Conservation (phyloP, 2,888 invertebrate species). For the Melanargia galathea region DNA sequence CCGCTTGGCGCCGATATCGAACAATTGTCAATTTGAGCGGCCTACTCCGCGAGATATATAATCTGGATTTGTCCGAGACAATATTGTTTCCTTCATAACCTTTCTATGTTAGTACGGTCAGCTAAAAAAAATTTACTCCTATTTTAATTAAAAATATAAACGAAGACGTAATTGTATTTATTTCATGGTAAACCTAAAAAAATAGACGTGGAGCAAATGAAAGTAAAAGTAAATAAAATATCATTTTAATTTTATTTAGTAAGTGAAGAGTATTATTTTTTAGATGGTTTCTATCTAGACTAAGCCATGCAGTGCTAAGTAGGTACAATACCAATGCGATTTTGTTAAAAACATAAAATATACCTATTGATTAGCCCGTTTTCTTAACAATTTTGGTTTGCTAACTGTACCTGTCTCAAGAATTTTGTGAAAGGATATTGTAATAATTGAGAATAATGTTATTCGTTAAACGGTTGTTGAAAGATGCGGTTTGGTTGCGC, state of each 20-base stretch:
- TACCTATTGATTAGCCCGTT: background rate
- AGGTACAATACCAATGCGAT: too few relatives aligned
- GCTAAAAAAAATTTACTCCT: background rate
- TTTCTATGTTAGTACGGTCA: conserved; percentile 20
- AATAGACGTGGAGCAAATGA: too few relatives aligned
- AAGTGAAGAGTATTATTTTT: too few relatives aligned
- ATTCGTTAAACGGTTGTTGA: conserved; percentile 39
- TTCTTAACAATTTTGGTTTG: background rate
- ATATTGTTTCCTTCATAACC: conserved; percentile 24
- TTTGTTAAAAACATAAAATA: too few relatives aligned
- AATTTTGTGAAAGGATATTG: conserved; percentile 39
- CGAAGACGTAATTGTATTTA: too few relatives aligned
- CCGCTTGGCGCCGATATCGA: conserved; percentile 43
- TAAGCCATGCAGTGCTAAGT: too few relatives aligned
- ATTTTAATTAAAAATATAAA: too few relatives aligned
- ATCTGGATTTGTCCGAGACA: conserved; percentile 31
- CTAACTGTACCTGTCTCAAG: conserved; percentile 17
- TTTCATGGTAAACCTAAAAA: too few relatives aligned
- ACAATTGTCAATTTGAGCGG: conserved; percentile 64
- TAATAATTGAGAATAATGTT: conserved; percentile 37
- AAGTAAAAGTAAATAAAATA: too few relatives aligned
- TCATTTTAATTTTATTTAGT: too few relatives aligned
- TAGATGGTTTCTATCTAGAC: too few relatives aligned
- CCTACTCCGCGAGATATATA: conserved; percentile 44
- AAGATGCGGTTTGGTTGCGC: conserved; percentile 37